phyloP scores from a whole-genome alignment of 2,888 invertebrate species.

The Aphidius colemani region DNA sequence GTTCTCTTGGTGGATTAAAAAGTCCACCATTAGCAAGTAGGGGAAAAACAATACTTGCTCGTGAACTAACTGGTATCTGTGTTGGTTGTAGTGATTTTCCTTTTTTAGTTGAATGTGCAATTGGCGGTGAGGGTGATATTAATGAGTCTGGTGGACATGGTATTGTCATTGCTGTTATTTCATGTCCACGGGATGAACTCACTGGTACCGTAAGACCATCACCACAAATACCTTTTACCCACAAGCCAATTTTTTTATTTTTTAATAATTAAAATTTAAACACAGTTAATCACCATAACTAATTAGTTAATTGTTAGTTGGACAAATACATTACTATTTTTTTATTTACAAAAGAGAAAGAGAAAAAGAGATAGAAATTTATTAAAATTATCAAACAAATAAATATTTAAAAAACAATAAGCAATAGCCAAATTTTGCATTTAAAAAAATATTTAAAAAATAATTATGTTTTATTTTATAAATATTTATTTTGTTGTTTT shows the following conservation, averaged over 20 bases:
- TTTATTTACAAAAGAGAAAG: too few relatives aligned
- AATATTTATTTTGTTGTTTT: too few relatives aligned
- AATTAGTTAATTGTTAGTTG: conserved; percentile 4
- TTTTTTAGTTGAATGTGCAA: conserved; percentile 46
- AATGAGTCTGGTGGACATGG: conserved; percentile 55
- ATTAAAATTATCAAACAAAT: too few relatives aligned
- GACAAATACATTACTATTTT: too few relatives aligned
- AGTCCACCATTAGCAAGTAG: conserved; percentile 66
- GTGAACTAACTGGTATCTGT: conserved; percentile 70
- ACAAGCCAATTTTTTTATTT: conserved; percentile 39
- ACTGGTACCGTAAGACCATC: conserved; percentile 57
- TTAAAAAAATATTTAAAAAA: too few relatives aligned
- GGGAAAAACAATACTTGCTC: conserved; percentile 79
- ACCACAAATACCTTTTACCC: conserved; percentile 52
- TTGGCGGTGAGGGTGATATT: conserved; percentile 55
- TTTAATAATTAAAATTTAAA: background rate
- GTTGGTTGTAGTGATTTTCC: conserved; percentile 55
- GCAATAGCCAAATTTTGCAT: too few relatives aligned
- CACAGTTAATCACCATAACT: background rate
- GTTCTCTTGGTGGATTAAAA: conserved; percentile 61
- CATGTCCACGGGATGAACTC: conserved; percentile 54
- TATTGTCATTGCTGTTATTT: conserved; percentile 51
- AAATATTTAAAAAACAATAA: too few relatives aligned
- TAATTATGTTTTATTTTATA: too few relatives aligned
- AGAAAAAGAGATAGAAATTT: background rate